Conservation (phyloP, 2,113 vertebrate genomes). For the Salvator merianae region DNA sequence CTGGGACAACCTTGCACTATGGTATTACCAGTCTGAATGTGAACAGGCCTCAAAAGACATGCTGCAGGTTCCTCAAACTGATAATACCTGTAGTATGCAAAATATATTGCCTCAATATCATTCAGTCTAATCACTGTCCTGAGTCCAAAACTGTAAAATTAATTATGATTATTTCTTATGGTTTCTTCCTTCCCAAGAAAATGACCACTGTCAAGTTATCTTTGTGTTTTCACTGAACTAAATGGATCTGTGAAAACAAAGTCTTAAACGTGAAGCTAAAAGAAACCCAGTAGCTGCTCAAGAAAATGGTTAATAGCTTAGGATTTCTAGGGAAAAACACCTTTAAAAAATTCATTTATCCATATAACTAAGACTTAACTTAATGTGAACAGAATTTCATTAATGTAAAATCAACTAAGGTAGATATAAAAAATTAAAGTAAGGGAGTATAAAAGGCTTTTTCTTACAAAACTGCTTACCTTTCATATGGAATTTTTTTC, state of each 20-base stretch:
- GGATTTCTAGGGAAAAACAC: not conserved
- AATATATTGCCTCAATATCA: not conserved
- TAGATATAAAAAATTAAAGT: not conserved
- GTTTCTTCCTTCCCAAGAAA: not conserved
- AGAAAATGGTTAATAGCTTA: not conserved
- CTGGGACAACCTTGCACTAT: too few species aligned
- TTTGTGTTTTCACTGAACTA: not conserved
- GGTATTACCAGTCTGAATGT: too few species aligned
- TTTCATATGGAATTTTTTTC: slow-evolving; percentile 89
- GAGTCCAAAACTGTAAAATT: not conserved
- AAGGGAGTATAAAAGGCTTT: not conserved
- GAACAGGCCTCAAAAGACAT: not conserved
- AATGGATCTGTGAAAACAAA: not conserved
- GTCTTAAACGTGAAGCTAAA: not conserved
- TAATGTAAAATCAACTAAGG: not conserved
- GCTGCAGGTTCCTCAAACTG: not conserved
- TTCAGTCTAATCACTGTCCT: not conserved
- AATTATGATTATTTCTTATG: not conserved
- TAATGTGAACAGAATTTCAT: not conserved
- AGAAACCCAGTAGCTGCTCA: not conserved
- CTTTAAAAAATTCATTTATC: not conserved
- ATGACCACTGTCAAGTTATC: not conserved
- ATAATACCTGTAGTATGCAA: not conserved
- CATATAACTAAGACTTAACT: not conserved
- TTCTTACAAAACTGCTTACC: slow-evolving; percentile 66